Evolutionary conservation across 2,888 invertebrate species (phyloP), one percentile per base, ranked within the genome.

Genomic region (Agonopterix arenella): DNA sequence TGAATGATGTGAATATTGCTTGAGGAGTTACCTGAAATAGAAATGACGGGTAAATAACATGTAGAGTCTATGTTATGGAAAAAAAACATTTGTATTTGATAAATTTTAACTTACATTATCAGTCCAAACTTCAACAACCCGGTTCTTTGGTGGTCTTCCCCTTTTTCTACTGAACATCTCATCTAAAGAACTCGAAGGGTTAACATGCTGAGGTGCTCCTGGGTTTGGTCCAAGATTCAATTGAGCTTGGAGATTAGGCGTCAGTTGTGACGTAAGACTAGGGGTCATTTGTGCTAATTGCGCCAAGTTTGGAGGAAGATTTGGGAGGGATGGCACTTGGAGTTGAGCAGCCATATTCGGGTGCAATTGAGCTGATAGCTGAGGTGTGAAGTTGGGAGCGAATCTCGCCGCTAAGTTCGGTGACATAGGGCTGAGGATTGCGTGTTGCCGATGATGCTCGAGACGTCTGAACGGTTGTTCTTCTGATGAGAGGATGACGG

Each of bases 91-190:
- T 13, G 16, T 8, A 16, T 44, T 28, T 28, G 10, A 16, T 44
- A 10, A 36, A 36, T 36, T 0, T 18, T 18, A 36, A 9, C 45
- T 92, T 85, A 94, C 93, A 73, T 94, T 94, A 67, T 94, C 95
- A 60, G 94, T 94, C 93, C 96, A 96, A 55, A 96, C 96, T 91
- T 97, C 97, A 42, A 97, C 96, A 10, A 97, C 94, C 0, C 97
- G 92, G 77, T 98, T 98, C 86, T 98, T 98, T 10, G 98, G 98
- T n/a, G 98, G 98, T 54, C 98, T 91, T 44, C 98, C 98, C 36
- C 98, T 91, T 69, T 98, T 97, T 53, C 97, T 91, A 76, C 96
- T 94, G 73, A 97, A 97, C 93, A 97, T 96, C 48, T 96, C 96
- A 76, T 97, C 97, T 60, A 97, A 92, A 38, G 95, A 94, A 55